Evolutionary conservation across 2,888 invertebrate genomes (phyloP), one percentile per base, ranked within the genome.

Genomic region (Eristalinus aeneus): DNA sequence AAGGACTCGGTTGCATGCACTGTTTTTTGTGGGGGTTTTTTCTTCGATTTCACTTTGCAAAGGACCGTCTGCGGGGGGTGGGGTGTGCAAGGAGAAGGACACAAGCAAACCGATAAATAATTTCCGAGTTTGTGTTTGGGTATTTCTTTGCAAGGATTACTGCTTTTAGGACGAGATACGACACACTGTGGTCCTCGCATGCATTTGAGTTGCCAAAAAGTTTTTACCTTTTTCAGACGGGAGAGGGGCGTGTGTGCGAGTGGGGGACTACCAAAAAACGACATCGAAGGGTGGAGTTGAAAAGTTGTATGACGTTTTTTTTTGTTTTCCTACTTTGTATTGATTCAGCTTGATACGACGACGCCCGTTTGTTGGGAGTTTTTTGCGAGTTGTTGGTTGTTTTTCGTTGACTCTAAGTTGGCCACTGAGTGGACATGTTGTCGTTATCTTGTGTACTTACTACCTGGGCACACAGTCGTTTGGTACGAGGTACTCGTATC

Each of bases 341-440:
- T 77, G 77, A 36, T 77, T 71, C 56, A 58, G 63, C 22, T 77
- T 69, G 23, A 27, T 54, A 27, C 27, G 61, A 63, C 69, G 53
- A 27, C 27, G 61, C 69, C 69, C 54, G 39, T 39, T 56, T 67
- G 72, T 23, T 60, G 71, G 34, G 71, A 78, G 61, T 76, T 65
- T 78, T 46, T 56, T 65, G 34, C 64, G 71, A 61, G 16, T 72
- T 64, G 58, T 53, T 53, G 8, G 2, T 20, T 32, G 4, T 20
- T 39, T 67, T 39, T 53, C 23, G 46, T 46, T 46, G 46, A 46
- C 16, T 46, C 58, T 22, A 78, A 72, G 72, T 78, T 79, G 60
- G 67, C 60, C 79, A 79, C 77, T 79, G 79, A 79, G 79, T 79
- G 79, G 72, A 79, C 79, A 73, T 73, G 72, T 67, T 60, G 65